phyloP scores from a whole-genome alignment of 2,888 invertebrate species.

The Vesta saturnalis region DNA sequence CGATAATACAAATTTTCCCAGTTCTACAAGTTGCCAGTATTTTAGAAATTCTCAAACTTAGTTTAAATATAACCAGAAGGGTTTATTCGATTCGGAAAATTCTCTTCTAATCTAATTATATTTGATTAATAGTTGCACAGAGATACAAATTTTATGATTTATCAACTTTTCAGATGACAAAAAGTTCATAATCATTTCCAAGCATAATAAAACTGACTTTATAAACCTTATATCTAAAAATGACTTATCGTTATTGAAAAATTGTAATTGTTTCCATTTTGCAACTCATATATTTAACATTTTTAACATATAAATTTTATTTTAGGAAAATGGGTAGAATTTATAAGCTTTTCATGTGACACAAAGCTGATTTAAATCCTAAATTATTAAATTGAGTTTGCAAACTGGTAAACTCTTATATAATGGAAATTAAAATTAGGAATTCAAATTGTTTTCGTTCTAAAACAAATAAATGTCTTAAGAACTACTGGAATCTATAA shows the following conservation, averaged over 20 bases:
- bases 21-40: slow-evolving; percentile 36
- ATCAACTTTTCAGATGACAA: background rate
- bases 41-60: slow-evolving; percentile 23
- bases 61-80: slow-evolving; percentile 11
- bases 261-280: background rate
- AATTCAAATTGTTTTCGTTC: slow-evolving; percentile 10
- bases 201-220: background rate
- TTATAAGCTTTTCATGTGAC: slow-evolving; percentile 10
- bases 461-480: slow-evolving; percentile 11
- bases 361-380: slow-evolving; percentile 15
- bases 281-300: slow-evolving; percentile 4
- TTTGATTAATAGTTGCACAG: slow-evolving; percentile 1
- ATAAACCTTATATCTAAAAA: background rate
- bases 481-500: slow-evolving; percentile 9
- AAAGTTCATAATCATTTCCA: background rate
- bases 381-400: slow-evolving; percentile 15
- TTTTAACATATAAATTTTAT: slow-evolving; percentile 11
- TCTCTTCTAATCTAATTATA: background rate
- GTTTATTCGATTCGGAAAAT: slow-evolving; percentile 9
- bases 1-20: slow-evolving; percentile 32
- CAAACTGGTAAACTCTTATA: slow-evolving; percentile 13
- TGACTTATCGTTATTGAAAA: background rate
- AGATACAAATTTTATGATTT: background rate
- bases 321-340: slow-evolving; percentile 7
- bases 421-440: slow-evolving; percentile 11